Evolutionary conservation across 1,140 invertebrate species (phyloP), one percentile per base, ranked within the genome.

Genomic region (Lordiphosa collinella): DNA sequence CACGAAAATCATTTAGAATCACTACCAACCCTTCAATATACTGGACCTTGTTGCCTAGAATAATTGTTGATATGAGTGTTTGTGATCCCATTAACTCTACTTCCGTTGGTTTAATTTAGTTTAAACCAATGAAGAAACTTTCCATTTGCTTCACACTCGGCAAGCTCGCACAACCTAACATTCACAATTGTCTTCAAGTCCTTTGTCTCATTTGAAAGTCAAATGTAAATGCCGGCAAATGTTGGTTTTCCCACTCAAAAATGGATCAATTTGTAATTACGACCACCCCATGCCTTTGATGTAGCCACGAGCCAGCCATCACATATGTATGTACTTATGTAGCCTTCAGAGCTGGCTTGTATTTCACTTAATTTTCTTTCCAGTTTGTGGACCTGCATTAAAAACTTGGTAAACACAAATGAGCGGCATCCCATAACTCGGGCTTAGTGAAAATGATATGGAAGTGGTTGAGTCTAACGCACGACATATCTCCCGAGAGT

Each of bases 381-480:
- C n/a, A 50, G 16, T 22, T 18, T 16, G 34, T 59, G 64, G 47
- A 65, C 59, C 73, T 43, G 14, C 41, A 40, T 9, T 57, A 25
- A 38, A 38, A 54, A 38, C 53, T 46, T 29, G 7, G 29, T 11
- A 18, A 34, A 48, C 47, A 40, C n/a, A 66, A 36, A 40, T 22
- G 36, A 9, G 10, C 34, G 34, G 41, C 37, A 53, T 56, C 31
- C 52, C 51, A 58, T 29, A 61, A 46, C 29, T 44, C n/a, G 46
- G 29, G 49, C 49, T 44, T 35, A 29, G 44, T 50, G 43, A 79
- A 69, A 54, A 44, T 44, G 59, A 65, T 80, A 56, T 55, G 55
- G 44, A 44, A 73, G 64, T 51, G 63, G 38, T 16, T 52, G 25
- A 43, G 35, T 47, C 25, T 16, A 56, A 52, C 53, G 52, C 40